phyloP scores from a whole-genome alignment of 2,113 vertebrate species.

The Mellivora capensis region DNA sequence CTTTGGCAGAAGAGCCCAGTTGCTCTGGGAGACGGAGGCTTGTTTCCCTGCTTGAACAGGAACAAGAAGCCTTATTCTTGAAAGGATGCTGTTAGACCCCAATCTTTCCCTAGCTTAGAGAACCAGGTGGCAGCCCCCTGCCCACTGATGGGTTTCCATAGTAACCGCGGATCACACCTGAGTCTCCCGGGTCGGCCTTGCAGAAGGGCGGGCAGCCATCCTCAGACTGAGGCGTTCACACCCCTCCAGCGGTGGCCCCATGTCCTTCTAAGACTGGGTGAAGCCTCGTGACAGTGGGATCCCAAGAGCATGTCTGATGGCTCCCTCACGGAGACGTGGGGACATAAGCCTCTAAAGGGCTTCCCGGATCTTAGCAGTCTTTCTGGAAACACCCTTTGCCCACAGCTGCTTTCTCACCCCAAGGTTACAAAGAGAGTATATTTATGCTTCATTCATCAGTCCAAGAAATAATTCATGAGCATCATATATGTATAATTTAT shows the following conservation, averaged over 20 bases:
- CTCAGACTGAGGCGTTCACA: background rate
- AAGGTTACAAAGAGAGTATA: background rate
- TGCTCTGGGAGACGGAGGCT: background rate
- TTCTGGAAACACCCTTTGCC: background rate
- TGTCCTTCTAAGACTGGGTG: background rate
- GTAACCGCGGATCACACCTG: background rate
- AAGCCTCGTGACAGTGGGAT: background rate
- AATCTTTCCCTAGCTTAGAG: background rate
- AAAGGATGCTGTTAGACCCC: background rate
- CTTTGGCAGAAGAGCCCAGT: background rate
- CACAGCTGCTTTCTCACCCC: background rate
- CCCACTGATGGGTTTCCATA: background rate
- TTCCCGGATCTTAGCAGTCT: background rate
- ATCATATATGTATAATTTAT: background rate
- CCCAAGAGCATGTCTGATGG: background rate
- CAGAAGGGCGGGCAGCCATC: background rate
- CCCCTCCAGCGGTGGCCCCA: background rate
- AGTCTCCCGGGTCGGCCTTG: background rate
- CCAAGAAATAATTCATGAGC: background rate
- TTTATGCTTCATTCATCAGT: background rate
- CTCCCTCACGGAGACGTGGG: accelerated
- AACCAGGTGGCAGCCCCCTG: background rate
- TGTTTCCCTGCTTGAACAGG: background rate
- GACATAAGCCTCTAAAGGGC: background rate
- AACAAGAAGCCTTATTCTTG: background rate